A percentile compares a stretch with the other conserved stretches of the same genome.
Conservation (phyloP, 35 echinoderm and acorn worm genomes). For the Stichopus chloronotus region DNA sequence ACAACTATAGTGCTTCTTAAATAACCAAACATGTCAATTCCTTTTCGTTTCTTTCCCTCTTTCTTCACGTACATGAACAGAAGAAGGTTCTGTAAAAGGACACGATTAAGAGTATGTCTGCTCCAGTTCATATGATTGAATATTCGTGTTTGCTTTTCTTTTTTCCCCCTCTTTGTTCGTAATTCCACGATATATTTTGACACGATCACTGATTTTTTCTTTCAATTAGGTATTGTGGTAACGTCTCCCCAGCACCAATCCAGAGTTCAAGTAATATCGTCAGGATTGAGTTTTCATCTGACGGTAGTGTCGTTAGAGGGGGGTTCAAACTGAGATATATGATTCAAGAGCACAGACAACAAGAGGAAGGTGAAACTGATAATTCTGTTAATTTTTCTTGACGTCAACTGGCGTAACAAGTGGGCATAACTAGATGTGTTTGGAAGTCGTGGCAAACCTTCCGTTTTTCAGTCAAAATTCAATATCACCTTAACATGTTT, state of each 20-base stretch:
- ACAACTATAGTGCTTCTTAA: no score
- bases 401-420: no score
- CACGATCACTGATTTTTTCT: neutral
- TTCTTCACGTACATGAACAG: neutral
- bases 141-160: neutral
- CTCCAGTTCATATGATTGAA: no score
- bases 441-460: no score
- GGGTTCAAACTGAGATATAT: conserved; percentile 60
- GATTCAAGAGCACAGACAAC: conserved; percentile 39
- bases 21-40: no score
- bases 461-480: no score
- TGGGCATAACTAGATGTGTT: no score
- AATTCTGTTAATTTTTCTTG: neutral
- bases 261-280: conserved; percentile 21
- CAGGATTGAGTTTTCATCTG: conserved; percentile 44
- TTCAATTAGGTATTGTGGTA: conserved; percentile 67
- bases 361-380: conserved; percentile 30
- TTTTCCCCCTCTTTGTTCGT: neutral
- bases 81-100: no score
- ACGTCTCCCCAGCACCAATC: conserved; percentile 42
- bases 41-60: neutral
- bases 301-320: conserved; percentile 53
- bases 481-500: no score
- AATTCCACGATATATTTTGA: neutral
- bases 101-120: no score